Conservation (phyloP, 1,140 invertebrate genomes). For the Papilio polytes region DNA sequence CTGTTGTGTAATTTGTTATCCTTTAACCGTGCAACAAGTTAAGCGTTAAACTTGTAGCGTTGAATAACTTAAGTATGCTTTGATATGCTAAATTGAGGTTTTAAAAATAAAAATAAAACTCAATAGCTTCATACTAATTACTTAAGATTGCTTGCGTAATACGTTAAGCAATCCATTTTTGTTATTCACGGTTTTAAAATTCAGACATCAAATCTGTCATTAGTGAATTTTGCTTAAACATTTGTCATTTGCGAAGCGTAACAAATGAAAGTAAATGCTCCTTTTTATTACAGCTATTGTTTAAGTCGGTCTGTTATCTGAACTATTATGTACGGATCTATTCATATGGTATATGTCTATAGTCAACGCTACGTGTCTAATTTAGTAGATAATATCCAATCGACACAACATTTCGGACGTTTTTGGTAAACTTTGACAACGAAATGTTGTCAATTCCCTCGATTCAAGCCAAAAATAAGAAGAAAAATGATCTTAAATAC, state of each 20-base stretch:
- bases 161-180: constrained; percentile 7
- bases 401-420: background rate
- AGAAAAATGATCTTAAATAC: too few relatives aligned
- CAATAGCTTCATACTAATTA: constrained; percentile 2
- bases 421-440: background rate
- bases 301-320: background rate
- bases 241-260: constrained; percentile 23
- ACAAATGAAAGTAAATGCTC: constrained; percentile 26
- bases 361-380: background rate
- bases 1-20: background rate
- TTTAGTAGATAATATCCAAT: background rate
- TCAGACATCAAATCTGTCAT: constrained; percentile 20
- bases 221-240: constrained; percentile 8
- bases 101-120: constrained; percentile 18
- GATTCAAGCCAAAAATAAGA: too few relatives aligned
- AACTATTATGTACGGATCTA: constrained; percentile 1
- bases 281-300: constrained; percentile 9
- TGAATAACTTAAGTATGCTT: constrained; percentile 1
- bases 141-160: background rate
- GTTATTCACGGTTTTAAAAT: constrained; percentile 18
- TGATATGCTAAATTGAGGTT: background rate
- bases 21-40: background rate
- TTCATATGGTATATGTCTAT: background rate
- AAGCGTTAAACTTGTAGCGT: background rate
- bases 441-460: background rate